Base-by-base conservation (phyloP, 2,888 invertebrate species). In the Tachina lurida region DNA sequence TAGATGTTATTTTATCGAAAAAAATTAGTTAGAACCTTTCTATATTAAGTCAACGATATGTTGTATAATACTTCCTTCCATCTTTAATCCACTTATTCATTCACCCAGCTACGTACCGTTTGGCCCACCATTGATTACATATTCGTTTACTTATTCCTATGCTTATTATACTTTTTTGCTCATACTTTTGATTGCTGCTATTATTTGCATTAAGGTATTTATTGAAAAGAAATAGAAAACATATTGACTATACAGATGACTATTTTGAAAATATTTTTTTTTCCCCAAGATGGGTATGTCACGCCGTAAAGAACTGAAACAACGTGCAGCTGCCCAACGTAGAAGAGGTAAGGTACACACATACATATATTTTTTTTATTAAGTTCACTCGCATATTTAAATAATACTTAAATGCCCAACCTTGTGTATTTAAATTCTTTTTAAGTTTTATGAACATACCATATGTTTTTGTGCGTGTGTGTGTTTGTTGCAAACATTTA, bases 151-250 rank as follows among this genome's bases (percentile, higher is more conserved):
- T 9, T 84, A 84, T 15, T 47, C 73, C 4, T 81, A 77, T 52
- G 22, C 52, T n/a, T 82, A 75, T 67, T 81, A 63, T 3, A 45
- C 19, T 9, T 68, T 85, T 41, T 49, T 81, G 19, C 19, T 85
- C 17, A 10, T 85, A 12, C 47, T 82, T 13, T 49, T 82, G 43
- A 31, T 78, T 31, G 70, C 47, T 19, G 74, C 74, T 8, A 7
- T 82, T 49, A 19, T 85, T 52, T 58, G 56, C 19, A 78, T 78
- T 47, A 85, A 80, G 85, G 81, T 84, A 75, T 63, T 60, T 47
- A 39, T 62, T 62, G 47, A 3, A 17, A 43, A 19, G 39, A 39
- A 56, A 4, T 5, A 19, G 22, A 41, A 31, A 13, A n/a, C 5
- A 7, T 1, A 17, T 12, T 12, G 12, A 49, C 10, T 22, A 19